Base-by-base conservation (phyloP, 2,113 vertebrate genomes). In the Scomber colias region DNA sequence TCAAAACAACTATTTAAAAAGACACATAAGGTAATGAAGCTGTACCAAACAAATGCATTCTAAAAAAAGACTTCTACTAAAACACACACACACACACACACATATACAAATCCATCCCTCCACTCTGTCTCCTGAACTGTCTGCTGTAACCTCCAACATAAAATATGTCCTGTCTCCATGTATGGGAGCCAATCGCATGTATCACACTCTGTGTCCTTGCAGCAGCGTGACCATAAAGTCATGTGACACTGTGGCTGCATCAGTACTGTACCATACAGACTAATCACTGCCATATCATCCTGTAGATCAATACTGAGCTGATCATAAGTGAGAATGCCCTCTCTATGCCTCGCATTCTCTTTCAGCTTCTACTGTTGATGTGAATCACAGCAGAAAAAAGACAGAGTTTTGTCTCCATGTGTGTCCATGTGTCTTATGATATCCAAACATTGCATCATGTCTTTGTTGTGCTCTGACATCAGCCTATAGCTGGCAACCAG, bases 391-490 rank as follows among this genome's bases (percentile, higher is more conserved):
- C 49, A 62, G 62, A 68, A 73, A 73, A 73, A 40, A 40, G 24
- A 73, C 8, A 8, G 24, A 63, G 40, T 62, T 73, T 44, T 63
- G 70, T 65, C 70, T 71, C 44, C 19, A 46, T 49, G 57, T 78
- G 62, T 40, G 62, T n/a, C n/a, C n/a, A n/a, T n/a, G n/a, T n/a
- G 50, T 50, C 69, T 50, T 54, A 48, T 21, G 61, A 35, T 49
- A 67, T 71, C 71, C 60, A 67, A 71, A 66, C 55, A 35, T 71
- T 84, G 82, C 77, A 71, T 84, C 66, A 72, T 80, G 55, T 50
- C 76, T 80, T 80, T 80, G 71, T 71, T 76, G 77, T 71, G 60
- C 27, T 72, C 53, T 62, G 66, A 71, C 66, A 80, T 67, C 5
- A 40, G 49, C 27, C 24, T 53, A 9, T 19, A 24, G 63, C 69